Base-by-base conservation (phyloP, 2,113 vertebrate species). In the Thymallus thymallus region DNA sequence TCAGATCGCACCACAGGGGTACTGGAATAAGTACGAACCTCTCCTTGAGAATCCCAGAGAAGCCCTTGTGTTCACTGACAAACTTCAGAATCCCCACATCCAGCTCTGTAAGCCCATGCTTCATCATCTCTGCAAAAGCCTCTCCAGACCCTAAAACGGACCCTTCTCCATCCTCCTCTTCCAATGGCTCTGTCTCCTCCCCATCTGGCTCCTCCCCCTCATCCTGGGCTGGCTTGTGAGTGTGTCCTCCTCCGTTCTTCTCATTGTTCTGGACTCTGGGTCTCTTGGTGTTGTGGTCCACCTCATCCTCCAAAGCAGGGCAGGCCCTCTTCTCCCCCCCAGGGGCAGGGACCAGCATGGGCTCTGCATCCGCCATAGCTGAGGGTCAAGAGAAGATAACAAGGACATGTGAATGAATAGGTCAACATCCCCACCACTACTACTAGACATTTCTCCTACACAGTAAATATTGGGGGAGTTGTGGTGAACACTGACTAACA, bases 101-200 rank as follows among this genome's bases (percentile, higher is more conserved):
- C 0, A 93, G 74, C 86, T 99, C 97, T 0, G 94, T 96, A 68
- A 98, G 92, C 4, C 98, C 96, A 26, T 98, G 94, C 86, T 98
- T 99, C 98, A 99, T 99, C 97, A 98, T 97, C 41, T 98, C 94
- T 65, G 97, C 97, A 91, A 99, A 99, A 30, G 92, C 96, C 80
- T 97, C 96, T 4, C 93, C 89, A 71, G 90, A 93, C 26, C 95
- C 95, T 72, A 87, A 94, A 45, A 93, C 92, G 1, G 86, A 91
- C 0, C 55, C 88, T 45, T 90, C 92, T 12, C 90, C 75, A 0
- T 73, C 87, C 14, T 92, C 92, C 12, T 82, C 35, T 41, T 41
- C 94, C 61, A 91, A 92, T 0, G 32, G 75, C 66, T 89, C 93
- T 13, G 87, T 92, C 41, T 78, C 81, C 67, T 89, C 90, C 62